These are phyloP conservation scores for Choloepus hoffmanni DNA, from an alignment of 2,113 vertebrate genomes.

Conservation along the genomic window DNA sequence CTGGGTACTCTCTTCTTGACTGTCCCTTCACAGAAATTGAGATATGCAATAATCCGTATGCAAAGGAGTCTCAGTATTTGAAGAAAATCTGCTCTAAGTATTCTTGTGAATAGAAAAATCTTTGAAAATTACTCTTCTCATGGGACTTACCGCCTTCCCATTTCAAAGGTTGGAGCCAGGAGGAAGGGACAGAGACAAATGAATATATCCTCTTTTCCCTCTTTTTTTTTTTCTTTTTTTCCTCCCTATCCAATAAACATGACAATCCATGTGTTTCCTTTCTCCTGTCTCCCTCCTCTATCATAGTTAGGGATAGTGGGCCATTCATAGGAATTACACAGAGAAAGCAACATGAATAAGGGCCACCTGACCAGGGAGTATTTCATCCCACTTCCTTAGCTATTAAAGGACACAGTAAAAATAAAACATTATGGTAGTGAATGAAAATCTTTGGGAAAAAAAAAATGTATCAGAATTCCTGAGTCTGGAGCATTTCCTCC, in stretches of 20 bases:
- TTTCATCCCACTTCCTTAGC: not conserved
- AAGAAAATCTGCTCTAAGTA: not conserved
- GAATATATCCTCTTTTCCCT: not conserved
- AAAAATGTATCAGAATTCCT: not conserved
- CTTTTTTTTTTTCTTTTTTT: not conserved
- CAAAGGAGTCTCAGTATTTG: not conserved
- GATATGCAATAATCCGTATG: not conserved
- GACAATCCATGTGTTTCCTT: not conserved
- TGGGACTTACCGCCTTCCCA: not conserved
- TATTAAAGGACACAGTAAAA: not conserved
- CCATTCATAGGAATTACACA: not conserved
- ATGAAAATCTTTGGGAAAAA: not conserved
- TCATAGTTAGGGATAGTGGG: not conserved
- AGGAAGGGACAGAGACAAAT: not conserved
- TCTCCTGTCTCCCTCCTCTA: not conserved
- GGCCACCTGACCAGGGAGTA: not conserved
- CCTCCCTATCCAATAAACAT: not conserved
- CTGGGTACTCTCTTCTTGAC: not conserved
- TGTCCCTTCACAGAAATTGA: not conserved
- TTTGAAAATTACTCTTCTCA: not conserved
- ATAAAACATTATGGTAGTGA: not conserved
- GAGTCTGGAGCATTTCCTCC: not conserved
- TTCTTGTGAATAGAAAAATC: not conserved
- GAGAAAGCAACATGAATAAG: not conserved
- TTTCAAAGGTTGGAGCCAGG: not conserved